phyloP scores from a whole-genome alignment of 2,113 vertebrate genomes.

The Gila orcuttii region DNA sequence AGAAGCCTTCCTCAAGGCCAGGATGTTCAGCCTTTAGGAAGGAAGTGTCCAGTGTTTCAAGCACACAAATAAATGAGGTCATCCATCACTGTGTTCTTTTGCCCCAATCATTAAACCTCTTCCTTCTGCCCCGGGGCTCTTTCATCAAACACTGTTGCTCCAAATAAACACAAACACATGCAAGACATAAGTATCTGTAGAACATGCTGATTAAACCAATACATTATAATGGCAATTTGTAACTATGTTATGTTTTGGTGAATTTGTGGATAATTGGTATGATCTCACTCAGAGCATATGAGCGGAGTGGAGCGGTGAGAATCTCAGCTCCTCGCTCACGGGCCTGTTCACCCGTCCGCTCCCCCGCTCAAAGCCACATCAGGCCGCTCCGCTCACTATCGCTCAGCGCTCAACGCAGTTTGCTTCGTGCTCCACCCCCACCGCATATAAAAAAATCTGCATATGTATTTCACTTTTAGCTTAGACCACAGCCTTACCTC shows the following conservation, averaged over 20 bases:
- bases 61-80: slow-evolving; percentile 62
- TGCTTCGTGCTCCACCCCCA: too few species aligned
- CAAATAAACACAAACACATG: slow-evolving; percentile 39
- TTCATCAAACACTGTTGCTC: slow-evolving; percentile 48
- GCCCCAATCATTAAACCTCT: slow-evolving; percentile 15
- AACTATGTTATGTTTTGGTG: not conserved
- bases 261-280: not conserved
- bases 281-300: not conserved
- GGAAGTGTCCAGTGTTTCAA: slow-evolving; percentile 53
- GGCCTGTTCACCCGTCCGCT: too few species aligned
- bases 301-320: too few species aligned
- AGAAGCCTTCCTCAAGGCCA: slow-evolving; percentile 48
- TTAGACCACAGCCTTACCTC: too few species aligned
- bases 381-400: too few species aligned
- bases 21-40: slow-evolving; percentile 59
- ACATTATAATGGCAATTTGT: not conserved
- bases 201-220: slow-evolving; percentile 43
- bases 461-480: too few species aligned
- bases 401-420: too few species aligned
- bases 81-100: slow-evolving; percentile 57
- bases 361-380: too few species aligned
- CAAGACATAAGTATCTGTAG: slow-evolving; percentile 18
- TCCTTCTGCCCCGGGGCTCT: not conserved
- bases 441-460: too few species aligned
- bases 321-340: too few species aligned